phyloP scores from a whole-genome alignment of 2,113 vertebrate species.

The Rhinopithecus roxellana region DNA sequence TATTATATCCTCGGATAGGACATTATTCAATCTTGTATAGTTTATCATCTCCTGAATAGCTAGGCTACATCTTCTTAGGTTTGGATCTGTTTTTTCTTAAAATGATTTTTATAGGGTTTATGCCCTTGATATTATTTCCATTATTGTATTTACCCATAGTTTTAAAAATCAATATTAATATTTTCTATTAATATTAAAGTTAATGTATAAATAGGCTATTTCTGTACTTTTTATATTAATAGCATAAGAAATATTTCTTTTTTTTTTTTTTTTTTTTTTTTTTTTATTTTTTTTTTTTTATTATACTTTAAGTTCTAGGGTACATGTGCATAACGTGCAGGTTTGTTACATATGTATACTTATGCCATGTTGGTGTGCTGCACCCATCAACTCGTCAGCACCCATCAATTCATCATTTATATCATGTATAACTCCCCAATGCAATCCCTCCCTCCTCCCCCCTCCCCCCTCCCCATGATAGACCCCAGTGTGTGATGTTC shows the following conservation, averaged over 20 bases:
- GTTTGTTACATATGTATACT: no score
- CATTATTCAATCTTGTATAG: neutral
- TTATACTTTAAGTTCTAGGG: no score
- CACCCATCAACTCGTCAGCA: no score
- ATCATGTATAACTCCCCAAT: no score
- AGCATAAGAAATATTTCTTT: neutral
- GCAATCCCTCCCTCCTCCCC: no score
- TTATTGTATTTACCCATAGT: neutral
- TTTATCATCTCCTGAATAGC: neutral
- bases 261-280: no score
- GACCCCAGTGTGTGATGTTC: no score
- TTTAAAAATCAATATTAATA: neutral
- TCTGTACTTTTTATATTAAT: neutral
- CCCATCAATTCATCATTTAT: no score
- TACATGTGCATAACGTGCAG: no score
- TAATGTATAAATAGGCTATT: neutral
- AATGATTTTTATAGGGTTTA: neutral
- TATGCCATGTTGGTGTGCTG: no score
- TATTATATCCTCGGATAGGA: neutral
- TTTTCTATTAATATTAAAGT: neutral
- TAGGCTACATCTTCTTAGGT: neutral
- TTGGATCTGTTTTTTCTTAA: neutral
- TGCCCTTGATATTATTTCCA: neutral
- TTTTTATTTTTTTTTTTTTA: no score
- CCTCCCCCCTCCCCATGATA: no score